Evolutionary conservation across 2,113 vertebrate genomes (phyloP).

Genomic region (Thunnus maccoyii): DNA sequence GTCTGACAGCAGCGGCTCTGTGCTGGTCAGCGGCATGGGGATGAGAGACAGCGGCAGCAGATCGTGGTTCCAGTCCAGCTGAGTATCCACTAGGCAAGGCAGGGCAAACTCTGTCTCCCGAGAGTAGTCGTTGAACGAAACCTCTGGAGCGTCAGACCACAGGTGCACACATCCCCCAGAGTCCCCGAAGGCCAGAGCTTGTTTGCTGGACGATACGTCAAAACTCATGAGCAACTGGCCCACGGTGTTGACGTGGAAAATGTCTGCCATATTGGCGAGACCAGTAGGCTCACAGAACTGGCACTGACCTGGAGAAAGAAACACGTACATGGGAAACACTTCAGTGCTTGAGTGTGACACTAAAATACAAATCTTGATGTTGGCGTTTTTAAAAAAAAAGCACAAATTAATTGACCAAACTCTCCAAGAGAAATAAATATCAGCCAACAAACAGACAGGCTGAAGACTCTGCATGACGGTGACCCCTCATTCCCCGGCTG

Average conservation of each 20-base stretch:
- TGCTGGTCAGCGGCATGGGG: constrained; percentile 91
- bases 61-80: constrained; percentile 97
- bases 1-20: constrained; percentile 91
- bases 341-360: not conserved
- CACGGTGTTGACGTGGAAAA: constrained; percentile 96
- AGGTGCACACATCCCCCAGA: constrained; percentile 96
- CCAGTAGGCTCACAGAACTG: constrained; percentile 99
- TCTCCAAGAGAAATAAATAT: too few relatives aligned
- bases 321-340: not conserved
- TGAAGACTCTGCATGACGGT: not conserved
- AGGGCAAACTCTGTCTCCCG: constrained; percentile 94
- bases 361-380: not conserved
- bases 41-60: constrained; percentile 95
- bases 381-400: not conserved
- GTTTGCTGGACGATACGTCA: constrained; percentile 96
- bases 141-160: constrained; percentile 94
- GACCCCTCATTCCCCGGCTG: not conserved
- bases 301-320: constrained; percentile 88
- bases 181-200: constrained; percentile 96
- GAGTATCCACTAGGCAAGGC: constrained; percentile 95
- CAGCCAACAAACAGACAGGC: not conserved
- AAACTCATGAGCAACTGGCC: constrained; percentile 98
- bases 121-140: constrained; percentile 95
- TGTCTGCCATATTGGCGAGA: constrained; percentile 93
- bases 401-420: not conserved